phyloP scores from a whole-genome alignment of 1,140 invertebrate species.

The Panagrolaimus sp. region DNA sequence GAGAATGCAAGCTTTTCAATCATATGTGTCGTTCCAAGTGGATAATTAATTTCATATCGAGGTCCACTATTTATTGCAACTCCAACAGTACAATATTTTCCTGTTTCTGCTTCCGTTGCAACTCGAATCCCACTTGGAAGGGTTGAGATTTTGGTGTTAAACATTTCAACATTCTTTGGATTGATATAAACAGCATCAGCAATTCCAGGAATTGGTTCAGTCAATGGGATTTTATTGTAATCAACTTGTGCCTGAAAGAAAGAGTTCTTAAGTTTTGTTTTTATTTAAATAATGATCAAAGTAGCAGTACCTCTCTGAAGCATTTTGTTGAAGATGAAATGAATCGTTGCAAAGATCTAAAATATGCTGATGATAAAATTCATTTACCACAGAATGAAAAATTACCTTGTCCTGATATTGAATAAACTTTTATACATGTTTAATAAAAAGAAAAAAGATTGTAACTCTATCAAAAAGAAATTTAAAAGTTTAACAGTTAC shows the following conservation, averaged over 20 bases:
- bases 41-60: slow-evolving; percentile 87
- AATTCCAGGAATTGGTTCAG: slow-evolving; percentile 36
- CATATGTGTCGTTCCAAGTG: slow-evolving; percentile 90
- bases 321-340: not conserved
- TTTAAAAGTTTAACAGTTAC: no score
- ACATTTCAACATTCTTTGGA: slow-evolving; percentile 30
- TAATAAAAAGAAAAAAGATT: no score
- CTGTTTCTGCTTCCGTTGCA: slow-evolving; percentile 89
- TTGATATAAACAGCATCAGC: slow-evolving; percentile 29
- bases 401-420: not conserved
- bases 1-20: slow-evolving; percentile 95
- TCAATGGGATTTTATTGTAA: slow-evolving; percentile 29
- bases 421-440: slow-evolving; percentile 11
- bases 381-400: not conserved
- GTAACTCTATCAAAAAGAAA: no score
- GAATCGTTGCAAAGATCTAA: not conserved
- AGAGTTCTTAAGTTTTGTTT: no score
- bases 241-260: not conserved
- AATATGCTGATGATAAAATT: not conserved
- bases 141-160: slow-evolving; percentile 73
- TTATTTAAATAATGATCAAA: no score
- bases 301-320: no score
- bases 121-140: slow-evolving; percentile 81
- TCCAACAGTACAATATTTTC: slow-evolving; percentile 93
- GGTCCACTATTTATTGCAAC: slow-evolving; percentile 90